phyloP scores from a whole-genome alignment of 2,113 vertebrate genomes.

The Calypte anna region DNA sequence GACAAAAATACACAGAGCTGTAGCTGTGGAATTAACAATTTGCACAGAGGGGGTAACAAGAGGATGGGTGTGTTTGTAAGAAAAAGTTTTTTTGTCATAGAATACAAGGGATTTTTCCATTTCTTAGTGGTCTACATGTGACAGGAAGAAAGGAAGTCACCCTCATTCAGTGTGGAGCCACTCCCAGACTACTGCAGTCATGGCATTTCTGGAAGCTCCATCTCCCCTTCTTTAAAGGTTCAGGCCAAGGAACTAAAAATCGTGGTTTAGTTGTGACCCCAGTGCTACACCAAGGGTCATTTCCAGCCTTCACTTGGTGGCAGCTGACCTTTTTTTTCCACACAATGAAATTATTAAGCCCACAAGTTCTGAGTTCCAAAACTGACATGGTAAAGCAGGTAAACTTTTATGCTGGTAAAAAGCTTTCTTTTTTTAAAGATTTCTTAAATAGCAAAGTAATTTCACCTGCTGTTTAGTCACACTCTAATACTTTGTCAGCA shows the following conservation, averaged over 20 bases:
- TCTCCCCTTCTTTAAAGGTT: neutral
- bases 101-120: neutral
- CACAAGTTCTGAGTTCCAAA: neutral
- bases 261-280: neutral
- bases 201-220: neutral
- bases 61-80: neutral
- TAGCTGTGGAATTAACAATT: neutral
- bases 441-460: neutral
- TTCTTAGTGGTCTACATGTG: neutral
- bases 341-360: neutral
- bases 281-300: neutral
- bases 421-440: neutral
- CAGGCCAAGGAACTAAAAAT: neutral
- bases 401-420: neutral
- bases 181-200: neutral
- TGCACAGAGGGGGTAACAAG: neutral
- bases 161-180: neutral
- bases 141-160: neutral
- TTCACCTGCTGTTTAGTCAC: neutral
- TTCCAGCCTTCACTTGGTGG: neutral
- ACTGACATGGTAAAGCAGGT: neutral
- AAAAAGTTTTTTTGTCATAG: neutral
- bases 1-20: neutral
- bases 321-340: neutral
- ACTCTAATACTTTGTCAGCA: neutral